phyloP scores from a whole-genome alignment of 2,797 vertebrate species.

The Melanogrammus aeglefinus region DNA sequence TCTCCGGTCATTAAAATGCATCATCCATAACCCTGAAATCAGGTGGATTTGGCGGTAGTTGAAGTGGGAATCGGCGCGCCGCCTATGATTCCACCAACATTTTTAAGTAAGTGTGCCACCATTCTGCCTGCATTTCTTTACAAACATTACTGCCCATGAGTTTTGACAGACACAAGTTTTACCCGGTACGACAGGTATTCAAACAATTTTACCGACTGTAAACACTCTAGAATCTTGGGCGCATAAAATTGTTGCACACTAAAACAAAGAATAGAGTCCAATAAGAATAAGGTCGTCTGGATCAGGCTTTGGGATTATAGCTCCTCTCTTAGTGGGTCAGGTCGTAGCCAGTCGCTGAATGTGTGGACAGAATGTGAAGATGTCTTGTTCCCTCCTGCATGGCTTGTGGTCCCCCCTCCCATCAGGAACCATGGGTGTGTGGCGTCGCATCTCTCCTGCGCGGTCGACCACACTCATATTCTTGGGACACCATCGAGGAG shows the following conservation, averaged over 20 bases:
- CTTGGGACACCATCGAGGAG: conserved; percentile 93
- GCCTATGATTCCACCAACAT: conserved; percentile 95
- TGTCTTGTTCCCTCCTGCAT: neutral
- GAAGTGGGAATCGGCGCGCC: conserved; percentile 95
- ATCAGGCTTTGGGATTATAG: neutral
- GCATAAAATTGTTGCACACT: neutral
- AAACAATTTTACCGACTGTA: neutral
- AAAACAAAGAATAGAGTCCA: neutral
- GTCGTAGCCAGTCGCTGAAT: neutral
- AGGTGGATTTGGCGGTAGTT: conserved; percentile 92
- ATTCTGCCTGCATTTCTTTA: too few relatives aligned
- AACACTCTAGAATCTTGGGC: neutral
- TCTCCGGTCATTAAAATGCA: neutral
- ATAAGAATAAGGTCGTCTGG: neutral
- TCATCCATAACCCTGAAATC: neutral
- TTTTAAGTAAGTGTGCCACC: conserved; percentile 75
- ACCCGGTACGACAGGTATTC: neutral
- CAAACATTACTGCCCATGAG: neutral
- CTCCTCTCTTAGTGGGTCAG: neutral
- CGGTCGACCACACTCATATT: conserved; percentile 92
- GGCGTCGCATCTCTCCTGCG: conserved; percentile 89
- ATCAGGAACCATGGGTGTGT: conserved; percentile 87
- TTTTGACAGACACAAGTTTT: neutral
- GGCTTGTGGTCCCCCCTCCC: neutral
- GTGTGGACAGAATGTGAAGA: neutral